A percentile compares a stretch with the other conserved stretches of the same genome.
Conservation (phyloP, 2,113 vertebrate species). For the Daubentonia madagascariensis region DNA sequence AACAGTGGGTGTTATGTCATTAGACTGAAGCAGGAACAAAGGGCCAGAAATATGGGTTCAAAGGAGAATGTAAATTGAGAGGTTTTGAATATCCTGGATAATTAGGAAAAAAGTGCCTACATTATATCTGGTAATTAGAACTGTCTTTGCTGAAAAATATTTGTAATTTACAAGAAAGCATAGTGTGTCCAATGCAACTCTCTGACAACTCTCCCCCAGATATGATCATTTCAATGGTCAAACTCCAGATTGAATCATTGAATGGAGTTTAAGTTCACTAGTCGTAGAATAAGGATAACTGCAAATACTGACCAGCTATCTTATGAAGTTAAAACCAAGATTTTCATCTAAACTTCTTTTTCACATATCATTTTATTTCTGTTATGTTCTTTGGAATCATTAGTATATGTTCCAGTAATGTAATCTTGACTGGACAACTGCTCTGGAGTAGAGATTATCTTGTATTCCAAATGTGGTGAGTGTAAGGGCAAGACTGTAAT, state of each 20-base stretch:
- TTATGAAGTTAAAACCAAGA: not conserved
- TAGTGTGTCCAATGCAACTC: not conserved
- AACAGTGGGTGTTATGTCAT: not conserved
- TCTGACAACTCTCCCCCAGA: not conserved
- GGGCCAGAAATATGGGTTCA: not conserved
- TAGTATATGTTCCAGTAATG: not conserved
- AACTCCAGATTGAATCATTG: not conserved
- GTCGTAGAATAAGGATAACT: not conserved
- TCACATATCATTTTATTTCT: not conserved
- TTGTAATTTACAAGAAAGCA: not conserved
- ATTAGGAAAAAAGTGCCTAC: too few species aligned
- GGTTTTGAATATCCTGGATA: not conserved
- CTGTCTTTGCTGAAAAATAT: not conserved
- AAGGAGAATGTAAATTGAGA: not conserved
- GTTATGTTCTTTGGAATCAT: not conserved
- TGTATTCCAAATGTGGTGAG: not conserved
- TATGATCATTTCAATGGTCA: not conserved
- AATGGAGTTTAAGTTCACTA: not conserved
- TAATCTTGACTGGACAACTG: not conserved
- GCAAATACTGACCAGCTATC: not conserved
- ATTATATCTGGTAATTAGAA: not conserved
- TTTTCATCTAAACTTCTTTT: not conserved
- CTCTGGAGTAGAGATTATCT: not conserved
- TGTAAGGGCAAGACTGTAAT: not conserved
- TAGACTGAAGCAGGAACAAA: not conserved